Evolutionary conservation across 2,113 vertebrate species (phyloP).

Genomic region (Plecotus auritus): DNA sequence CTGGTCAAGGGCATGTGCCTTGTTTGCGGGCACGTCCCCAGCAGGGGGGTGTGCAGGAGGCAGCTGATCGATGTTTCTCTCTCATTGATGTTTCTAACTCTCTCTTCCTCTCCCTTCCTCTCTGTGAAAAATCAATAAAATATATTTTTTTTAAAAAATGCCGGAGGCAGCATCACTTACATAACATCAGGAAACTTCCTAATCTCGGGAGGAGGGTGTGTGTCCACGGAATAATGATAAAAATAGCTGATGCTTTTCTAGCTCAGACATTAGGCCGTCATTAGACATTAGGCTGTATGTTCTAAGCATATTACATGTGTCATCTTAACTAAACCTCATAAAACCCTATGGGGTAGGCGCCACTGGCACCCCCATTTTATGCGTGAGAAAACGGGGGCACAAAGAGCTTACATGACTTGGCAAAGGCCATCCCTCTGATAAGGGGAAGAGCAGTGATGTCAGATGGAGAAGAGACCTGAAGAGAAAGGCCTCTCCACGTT

Average conservation of each 20-base stretch:
- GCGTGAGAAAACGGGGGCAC: not conserved
- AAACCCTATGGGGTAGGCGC: not conserved
- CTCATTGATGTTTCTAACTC: too few relatives aligned
- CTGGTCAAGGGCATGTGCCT: too few relatives aligned
- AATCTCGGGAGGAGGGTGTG: not conserved
- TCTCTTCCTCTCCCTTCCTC: too few relatives aligned
- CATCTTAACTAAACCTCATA: not conserved
- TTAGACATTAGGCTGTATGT: not conserved
- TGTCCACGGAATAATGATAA: not conserved
- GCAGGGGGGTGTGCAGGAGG: too few relatives aligned
- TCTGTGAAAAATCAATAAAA: too few relatives aligned
- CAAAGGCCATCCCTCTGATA: not conserved
- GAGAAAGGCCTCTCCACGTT: not conserved
- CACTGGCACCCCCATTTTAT: not conserved
- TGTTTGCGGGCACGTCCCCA: too few relatives aligned
- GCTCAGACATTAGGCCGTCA: not conserved
- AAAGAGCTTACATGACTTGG: not conserved
- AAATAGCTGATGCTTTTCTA: not conserved
- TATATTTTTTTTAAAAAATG: too few relatives aligned
- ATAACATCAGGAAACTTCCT: not conserved
- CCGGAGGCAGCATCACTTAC: not conserved
- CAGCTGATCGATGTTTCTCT: too few relatives aligned
- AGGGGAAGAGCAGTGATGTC: not conserved
- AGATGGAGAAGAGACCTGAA: not conserved
- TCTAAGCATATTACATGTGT: not conserved